phyloP scores from a whole-genome alignment of 1,140 invertebrate species.

The Scylla paramamosain region DNA sequence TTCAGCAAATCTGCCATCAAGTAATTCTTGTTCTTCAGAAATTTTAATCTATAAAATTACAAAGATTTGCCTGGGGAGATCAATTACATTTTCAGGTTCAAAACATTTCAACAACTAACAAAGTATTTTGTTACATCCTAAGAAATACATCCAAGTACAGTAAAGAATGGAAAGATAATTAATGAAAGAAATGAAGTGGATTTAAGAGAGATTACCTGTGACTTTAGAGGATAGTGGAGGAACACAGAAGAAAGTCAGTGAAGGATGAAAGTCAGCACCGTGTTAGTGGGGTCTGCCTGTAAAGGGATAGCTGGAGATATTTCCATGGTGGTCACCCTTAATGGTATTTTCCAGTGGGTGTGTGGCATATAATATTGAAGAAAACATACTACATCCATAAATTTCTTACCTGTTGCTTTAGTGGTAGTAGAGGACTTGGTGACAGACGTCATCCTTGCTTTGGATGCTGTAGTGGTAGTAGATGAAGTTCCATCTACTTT shows the following conservation, averaged over 20 bases:
- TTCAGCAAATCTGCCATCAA: too few species aligned
- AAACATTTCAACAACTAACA: too few species aligned
- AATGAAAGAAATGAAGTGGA: slow-evolving; percentile 8
- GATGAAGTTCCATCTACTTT: slow-evolving; percentile 50
- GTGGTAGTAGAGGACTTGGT: slow-evolving; percentile 55
- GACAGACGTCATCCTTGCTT: slow-evolving; percentile 43
- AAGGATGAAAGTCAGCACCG: background rate
- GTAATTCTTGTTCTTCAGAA: too few species aligned
- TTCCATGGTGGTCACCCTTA: background rate
- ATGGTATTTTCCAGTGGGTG: background rate
- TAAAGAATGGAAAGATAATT: background rate
- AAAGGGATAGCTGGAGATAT: background rate
- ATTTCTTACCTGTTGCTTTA: slow-evolving; percentile 62
- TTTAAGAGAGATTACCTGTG: background rate
- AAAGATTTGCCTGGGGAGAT: too few species aligned
- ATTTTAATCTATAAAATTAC: too few species aligned
- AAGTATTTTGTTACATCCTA: too few species aligned
- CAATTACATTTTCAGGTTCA: too few species aligned
- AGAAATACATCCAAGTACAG: too few species aligned
- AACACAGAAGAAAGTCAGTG: background rate
- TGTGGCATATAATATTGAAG: background rate
- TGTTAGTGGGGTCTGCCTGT: background rate
- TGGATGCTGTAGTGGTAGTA: slow-evolving; percentile 45
- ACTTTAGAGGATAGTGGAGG: background rate
- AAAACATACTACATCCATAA: background rate